phyloP scores from a whole-genome alignment of 2,888 invertebrate species.

The Habrosyne pyritoides region DNA sequence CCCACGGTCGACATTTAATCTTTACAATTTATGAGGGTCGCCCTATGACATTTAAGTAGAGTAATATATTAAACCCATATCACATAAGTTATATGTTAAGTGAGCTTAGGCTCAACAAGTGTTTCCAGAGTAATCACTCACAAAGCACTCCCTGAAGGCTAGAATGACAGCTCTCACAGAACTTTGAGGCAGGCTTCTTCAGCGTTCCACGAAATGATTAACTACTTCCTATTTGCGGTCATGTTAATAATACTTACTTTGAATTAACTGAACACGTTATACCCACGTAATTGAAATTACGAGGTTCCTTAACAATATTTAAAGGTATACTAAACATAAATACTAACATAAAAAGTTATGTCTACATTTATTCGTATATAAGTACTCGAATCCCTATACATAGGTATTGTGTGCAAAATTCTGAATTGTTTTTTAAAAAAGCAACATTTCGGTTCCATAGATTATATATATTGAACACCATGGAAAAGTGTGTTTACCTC shows the following conservation, averaged over 20 bases:
- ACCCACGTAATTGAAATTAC: not conserved
- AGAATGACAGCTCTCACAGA: constrained; percentile 40
- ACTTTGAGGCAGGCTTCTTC: constrained; percentile 26
- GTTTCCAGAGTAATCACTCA: constrained; percentile 44
- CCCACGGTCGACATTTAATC: too few species aligned
- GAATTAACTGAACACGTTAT: not conserved
- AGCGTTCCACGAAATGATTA: constrained; percentile 39
- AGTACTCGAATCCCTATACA: too few species aligned
- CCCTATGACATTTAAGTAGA: not conserved
- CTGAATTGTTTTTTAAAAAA: too few species aligned
- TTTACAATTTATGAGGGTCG: not conserved
- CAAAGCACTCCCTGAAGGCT: constrained; percentile 36
- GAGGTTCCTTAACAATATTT: too few species aligned
- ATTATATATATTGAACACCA: constrained; percentile 11
- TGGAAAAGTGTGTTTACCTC: constrained; percentile 53
- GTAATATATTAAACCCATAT: not conserved
- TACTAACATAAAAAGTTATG: too few species aligned
- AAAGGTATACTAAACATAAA: too few species aligned
- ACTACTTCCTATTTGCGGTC: constrained; percentile 32
- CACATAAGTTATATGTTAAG: not conserved
- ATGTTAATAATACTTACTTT: constrained; percentile 15
- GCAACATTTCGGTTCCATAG: too few species aligned
- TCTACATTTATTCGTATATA: too few species aligned
- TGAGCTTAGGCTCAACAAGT: constrained; percentile 53
- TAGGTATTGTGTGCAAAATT: too few species aligned